Evolutionary conservation across 2,888 invertebrate species (phyloP).

Genomic region (Drosophila flavopinicola): DNA sequence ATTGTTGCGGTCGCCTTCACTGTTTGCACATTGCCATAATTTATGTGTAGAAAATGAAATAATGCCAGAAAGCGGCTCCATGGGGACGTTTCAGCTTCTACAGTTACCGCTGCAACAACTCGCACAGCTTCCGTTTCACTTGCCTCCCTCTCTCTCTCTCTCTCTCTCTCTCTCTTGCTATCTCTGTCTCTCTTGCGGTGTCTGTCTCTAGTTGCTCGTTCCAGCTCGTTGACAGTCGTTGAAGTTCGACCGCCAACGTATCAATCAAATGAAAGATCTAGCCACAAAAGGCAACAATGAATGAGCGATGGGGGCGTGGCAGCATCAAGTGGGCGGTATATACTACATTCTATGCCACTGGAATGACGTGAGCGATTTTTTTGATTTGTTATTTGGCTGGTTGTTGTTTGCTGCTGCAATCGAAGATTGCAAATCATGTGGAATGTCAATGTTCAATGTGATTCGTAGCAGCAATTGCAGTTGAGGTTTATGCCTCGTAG

Average conservation of each 20-base stretch:
- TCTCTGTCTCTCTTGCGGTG: neutral
- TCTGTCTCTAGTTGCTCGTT: slow-evolving; percentile 9
- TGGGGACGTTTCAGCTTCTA: slow-evolving; percentile 16
- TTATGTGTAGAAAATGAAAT: slow-evolving; percentile 64
- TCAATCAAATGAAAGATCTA: slow-evolving; percentile 48
- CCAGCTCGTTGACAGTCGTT: slow-evolving; percentile 33
- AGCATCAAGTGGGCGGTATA: neutral
- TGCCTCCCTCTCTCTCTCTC: neutral
- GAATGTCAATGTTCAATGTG: slow-evolving; percentile 40
- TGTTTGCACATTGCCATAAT: slow-evolving; percentile 64
- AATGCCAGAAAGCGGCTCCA: slow-evolving; percentile 30
- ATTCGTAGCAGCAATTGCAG: slow-evolving; percentile 8
- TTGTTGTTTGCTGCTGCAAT: slow-evolving; percentile 11
- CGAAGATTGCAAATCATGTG: slow-evolving; percentile 40
- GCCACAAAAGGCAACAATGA: slow-evolving; percentile 31
- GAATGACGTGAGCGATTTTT: slow-evolving; percentile 41
- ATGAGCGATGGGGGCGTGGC: slow-evolving; percentile 18
- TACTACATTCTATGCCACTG: neutral
- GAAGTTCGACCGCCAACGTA: slow-evolving; percentile 23
- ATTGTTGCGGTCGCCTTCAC: slow-evolving; percentile 58
- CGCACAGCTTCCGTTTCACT: slow-evolving; percentile 3
- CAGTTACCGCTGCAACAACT: too few relatives aligned
- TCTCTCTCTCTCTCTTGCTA: neutral
- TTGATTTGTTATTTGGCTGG: slow-evolving; percentile 58
- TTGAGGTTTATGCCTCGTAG: neutral